These are phyloP conservation scores for Euwallacea fornicatus DNA, from an alignment of 1,140 invertebrate species.

Conservation along the genomic window DNA sequence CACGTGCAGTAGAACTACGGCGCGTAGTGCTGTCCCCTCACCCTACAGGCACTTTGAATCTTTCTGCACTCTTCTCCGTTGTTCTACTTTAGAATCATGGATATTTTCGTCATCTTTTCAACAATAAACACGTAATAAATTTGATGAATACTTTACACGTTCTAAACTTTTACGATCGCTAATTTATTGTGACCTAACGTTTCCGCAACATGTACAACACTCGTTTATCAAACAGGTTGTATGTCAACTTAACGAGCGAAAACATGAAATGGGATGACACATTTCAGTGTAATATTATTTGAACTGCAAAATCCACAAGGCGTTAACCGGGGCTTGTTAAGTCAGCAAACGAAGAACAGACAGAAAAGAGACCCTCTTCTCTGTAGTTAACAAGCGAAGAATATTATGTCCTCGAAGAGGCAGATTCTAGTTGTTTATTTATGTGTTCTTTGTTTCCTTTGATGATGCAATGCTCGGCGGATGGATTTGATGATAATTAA, in stretches of 20 bases:
- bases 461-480: too few relatives aligned
- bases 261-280: slow-evolving; percentile 15
- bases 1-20: too few relatives aligned
- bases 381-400: neutral
- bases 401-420: too few relatives aligned
- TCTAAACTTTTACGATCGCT: neutral
- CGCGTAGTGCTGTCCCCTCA: too few relatives aligned
- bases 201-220: neutral
- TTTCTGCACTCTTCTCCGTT: too few relatives aligned
- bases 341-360: neutral
- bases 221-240: neutral
- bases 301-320: slow-evolving; percentile 10
- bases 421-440: too few relatives aligned
- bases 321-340: slow-evolving; percentile 9
- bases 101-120: too few relatives aligned
- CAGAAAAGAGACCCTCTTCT: neutral
- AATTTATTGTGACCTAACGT: slow-evolving; percentile 10
- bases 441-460: too few relatives aligned
- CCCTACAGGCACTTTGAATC: too few relatives aligned
- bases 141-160: slow-evolving; percentile 9
- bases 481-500: too few relatives aligned
- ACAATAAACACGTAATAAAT: too few relatives aligned
- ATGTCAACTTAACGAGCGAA: slow-evolving; percentile 1
- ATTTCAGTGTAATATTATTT: slow-evolving; percentile 6
- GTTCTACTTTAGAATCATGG: too few relatives aligned